Conservation (phyloP, 30 jellyfish, hydroid and myxozoan species). For the Mastigias papua region DNA sequence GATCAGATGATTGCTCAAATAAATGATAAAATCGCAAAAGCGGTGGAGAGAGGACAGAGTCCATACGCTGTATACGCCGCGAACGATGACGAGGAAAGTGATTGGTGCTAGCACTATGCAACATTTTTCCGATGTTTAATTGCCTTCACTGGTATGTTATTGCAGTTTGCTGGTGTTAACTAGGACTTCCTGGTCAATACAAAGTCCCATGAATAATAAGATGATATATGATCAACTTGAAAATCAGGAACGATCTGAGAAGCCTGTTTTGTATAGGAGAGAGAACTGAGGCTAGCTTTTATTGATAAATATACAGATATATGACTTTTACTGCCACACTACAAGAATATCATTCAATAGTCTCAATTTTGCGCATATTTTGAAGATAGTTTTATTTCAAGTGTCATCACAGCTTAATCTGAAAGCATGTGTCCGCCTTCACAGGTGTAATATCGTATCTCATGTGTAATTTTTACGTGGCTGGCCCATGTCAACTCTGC, state of each 20-base stretch:
- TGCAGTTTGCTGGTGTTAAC: neutral
- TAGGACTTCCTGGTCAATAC: neutral
- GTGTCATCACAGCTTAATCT: neutral
- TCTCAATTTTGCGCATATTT: neutral
- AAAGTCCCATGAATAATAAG: neutral
- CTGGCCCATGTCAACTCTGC: conserved; percentile 39
- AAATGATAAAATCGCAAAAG: conserved; percentile 94
- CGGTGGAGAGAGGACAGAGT: conserved; percentile 86
- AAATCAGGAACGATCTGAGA: neutral
- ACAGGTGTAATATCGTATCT: neutral
- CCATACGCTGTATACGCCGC: conserved; percentile 80
- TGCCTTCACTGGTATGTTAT: neutral
- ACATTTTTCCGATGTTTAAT: neutral
- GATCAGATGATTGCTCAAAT: conserved; percentile 98
- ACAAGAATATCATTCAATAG: conserved; percentile 7
- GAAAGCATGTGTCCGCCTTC: neutral
- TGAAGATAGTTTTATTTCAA: conserved; percentile 1
- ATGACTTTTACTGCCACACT: conserved; percentile 4
- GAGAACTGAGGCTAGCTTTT: neutral
- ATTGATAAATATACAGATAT: neutral
- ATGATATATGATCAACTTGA: neutral
- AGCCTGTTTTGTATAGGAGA: neutral
- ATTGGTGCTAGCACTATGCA: conserved; percentile 88
- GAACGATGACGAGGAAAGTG: conserved; percentile 95
- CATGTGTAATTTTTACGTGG: conserved; percentile 2